Conservation (phyloP, 2,888 invertebrate genomes). For the Scaptodrosophila latifasciaeformis region DNA sequence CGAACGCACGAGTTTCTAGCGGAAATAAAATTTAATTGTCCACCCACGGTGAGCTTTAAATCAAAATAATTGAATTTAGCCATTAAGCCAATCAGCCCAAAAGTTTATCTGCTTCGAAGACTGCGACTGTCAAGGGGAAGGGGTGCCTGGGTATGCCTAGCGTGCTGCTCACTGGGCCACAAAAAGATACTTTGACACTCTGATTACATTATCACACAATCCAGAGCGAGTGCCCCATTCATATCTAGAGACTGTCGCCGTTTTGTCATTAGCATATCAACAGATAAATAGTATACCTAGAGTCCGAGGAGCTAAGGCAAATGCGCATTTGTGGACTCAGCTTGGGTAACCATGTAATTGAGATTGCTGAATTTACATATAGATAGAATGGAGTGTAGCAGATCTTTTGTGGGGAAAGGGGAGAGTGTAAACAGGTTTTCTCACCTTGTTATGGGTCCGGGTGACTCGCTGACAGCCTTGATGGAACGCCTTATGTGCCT, state of each 20-base stretch:
- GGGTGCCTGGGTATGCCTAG: background rate
- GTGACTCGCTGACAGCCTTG: conserved; percentile 75
- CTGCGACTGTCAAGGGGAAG: background rate
- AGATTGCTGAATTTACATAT: too few relatives aligned
- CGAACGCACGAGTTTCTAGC: too few relatives aligned
- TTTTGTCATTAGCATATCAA: conserved; percentile 34
- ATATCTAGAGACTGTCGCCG: background rate
- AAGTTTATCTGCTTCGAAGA: conserved; percentile 38
- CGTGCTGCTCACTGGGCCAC: conserved; percentile 4
- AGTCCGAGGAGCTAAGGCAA: conserved; percentile 21
- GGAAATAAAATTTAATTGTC: conserved; percentile 67
- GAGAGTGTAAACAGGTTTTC: conserved; percentile 14
- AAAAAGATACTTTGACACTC: conserved; percentile 24
- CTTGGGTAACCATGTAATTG: background rate
- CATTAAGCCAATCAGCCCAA: conserved; percentile 61
- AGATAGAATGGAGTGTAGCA: too few relatives aligned
- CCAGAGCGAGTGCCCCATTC: background rate
- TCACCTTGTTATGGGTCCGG: conserved; percentile 74
- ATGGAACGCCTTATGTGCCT: conserved; percentile 73
- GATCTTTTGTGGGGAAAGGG: background rate
- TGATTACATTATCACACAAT: conserved; percentile 33
- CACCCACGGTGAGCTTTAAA: conserved; percentile 63
- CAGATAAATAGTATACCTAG: conserved; percentile 4
- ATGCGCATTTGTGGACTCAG: background rate
- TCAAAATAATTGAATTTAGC: conserved; percentile 65